phyloP scores from a whole-genome alignment of 2,888 invertebrate species.

The Minunthozetes semirufus region DNA sequence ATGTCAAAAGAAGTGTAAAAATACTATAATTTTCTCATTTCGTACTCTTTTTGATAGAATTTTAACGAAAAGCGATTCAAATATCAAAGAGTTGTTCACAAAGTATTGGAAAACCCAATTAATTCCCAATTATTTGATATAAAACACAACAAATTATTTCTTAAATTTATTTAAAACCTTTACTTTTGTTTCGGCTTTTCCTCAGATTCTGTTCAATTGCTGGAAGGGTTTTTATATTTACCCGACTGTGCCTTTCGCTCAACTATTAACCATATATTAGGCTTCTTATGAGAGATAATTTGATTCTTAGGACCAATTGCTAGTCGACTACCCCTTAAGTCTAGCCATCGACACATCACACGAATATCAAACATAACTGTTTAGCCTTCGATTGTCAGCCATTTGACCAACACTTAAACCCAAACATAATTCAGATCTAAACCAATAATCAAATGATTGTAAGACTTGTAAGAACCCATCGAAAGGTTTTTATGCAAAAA shows the following conservation, averaged over 20 bases:
- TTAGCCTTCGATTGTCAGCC: constrained; percentile 26
- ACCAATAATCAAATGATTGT: neutral
- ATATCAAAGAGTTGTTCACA: neutral
- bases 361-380: constrained; percentile 3
- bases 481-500: neutral
- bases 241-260: constrained; percentile 32
- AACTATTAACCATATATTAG: neutral
- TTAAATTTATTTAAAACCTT: neutral
- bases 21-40: constrained; percentile 3
- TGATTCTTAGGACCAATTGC: constrained; percentile 19
- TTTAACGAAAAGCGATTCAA: neutral
- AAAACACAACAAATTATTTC: neutral
- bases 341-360: constrained; percentile 23
- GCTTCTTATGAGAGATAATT: neutral
- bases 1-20: neutral
- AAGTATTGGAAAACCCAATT: neutral
- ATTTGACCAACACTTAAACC: neutral
- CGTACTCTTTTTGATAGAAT: neutral
- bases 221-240: constrained; percentile 10
- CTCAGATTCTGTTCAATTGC: constrained; percentile 8
- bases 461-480: neutral
- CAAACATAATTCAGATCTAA: constrained; percentile 5
- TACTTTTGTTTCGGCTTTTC: neutral
- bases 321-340: constrained; percentile 25
- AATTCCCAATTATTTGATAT: neutral